Conservation (phyloP, 2,888 invertebrate genomes). For the Ametastegia equiseti region DNA sequence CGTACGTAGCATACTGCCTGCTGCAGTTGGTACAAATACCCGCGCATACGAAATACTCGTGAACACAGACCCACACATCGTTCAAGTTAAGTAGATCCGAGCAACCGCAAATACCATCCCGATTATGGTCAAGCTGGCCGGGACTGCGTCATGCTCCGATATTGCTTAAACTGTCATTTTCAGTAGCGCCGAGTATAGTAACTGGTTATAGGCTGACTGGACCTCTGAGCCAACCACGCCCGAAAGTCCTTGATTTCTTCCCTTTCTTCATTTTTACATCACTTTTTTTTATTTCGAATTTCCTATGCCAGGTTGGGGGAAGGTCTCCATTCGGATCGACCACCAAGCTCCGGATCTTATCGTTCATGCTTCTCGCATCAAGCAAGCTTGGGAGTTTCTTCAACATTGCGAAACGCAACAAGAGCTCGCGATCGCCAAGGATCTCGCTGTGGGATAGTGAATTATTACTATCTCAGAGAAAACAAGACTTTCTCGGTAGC, state of each 20-base stretch:
- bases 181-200: conserved; percentile 20
- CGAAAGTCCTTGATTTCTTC: conserved; percentile 15
- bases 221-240: conserved; percentile 10
- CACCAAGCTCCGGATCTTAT: background rate
- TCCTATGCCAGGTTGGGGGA: background rate
- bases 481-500: conserved; percentile 47
- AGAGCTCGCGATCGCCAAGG: background rate
- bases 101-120: conserved; percentile 48
- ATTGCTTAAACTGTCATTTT: conserved; percentile 46
- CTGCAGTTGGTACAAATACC: background rate
- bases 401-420: background rate
- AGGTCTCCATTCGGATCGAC: background rate
- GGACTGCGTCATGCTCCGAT: conserved; percentile 40
- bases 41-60: conserved; percentile 16
- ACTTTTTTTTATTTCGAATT: background rate
- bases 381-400: background rate
- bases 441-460: conserved; percentile 25
- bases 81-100: conserved; percentile 33
- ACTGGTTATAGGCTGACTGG: conserved; percentile 5
- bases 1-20: background rate
- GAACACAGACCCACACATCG: conserved; percentile 17
- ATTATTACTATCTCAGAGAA: conserved; percentile 40
- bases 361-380: background rate
- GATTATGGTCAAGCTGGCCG: conserved; percentile 42
- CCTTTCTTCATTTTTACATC: background rate